Conservation (phyloP, 2,113 vertebrate species). For the Pelusios castaneus region DNA sequence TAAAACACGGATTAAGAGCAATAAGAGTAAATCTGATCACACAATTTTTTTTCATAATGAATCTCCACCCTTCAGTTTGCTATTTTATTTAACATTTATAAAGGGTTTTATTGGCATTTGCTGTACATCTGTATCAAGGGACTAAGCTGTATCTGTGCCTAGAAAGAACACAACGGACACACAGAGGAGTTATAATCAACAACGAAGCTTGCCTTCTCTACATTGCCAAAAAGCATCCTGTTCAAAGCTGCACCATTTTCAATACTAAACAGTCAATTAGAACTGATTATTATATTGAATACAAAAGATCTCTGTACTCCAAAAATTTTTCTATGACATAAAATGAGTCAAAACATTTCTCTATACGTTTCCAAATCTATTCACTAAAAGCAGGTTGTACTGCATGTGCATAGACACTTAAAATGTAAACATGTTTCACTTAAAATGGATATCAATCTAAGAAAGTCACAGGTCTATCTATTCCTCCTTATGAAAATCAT, state of each 20-base stretch:
- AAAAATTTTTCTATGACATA: background rate
- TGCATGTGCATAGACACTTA: background rate
- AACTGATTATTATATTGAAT: background rate
- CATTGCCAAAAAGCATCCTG: conserved; percentile 17
- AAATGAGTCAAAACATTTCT: background rate
- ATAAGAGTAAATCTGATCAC: conserved; percentile 68
- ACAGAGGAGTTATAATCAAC: background rate
- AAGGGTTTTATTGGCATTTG: conserved; percentile 71
- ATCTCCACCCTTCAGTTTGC: conserved; percentile 73
- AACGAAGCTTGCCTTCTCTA: conserved; percentile 14
- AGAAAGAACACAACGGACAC: conserved; percentile 46
- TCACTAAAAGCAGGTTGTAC: background rate
- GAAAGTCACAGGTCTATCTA: background rate
- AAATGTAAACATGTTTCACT: background rate
- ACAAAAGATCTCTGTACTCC: background rate
- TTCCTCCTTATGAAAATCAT: background rate
- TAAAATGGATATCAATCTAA: background rate
- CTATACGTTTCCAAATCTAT: background rate
- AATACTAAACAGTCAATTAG: conserved; percentile 8
- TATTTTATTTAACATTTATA: conserved; percentile 76
- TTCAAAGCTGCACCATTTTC: conserved; percentile 26
- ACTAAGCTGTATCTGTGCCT: conserved; percentile 46
- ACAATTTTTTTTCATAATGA: conserved; percentile 76
- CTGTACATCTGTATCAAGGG: conserved; percentile 57
- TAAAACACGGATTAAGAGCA: conserved; percentile 44